Conservation (phyloP, 2,797 vertebrate species). For the Sebastes baramenuke region DNA sequence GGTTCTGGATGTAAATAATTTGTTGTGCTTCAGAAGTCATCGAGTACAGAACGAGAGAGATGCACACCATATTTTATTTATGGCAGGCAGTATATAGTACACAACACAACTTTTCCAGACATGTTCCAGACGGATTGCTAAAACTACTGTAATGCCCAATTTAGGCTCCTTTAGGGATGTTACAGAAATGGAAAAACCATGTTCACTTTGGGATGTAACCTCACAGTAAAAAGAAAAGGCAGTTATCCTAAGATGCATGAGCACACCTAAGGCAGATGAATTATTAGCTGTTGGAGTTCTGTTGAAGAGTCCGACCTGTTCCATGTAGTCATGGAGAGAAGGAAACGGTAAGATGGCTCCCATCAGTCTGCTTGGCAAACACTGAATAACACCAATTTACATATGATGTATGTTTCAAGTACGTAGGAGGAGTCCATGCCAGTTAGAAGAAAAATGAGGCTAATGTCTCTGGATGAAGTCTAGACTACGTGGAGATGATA, state of each 20-base stretch:
- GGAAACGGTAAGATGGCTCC: constrained; percentile 45
- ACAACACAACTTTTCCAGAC: neutral
- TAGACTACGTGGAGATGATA: constrained; percentile 8
- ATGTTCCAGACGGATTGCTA: constrained; percentile 4
- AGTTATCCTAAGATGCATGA: constrained; percentile 18
- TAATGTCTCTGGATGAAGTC: constrained; percentile 17
- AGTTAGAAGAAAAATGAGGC: constrained; percentile 13
- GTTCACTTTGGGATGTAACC: constrained; percentile 19
- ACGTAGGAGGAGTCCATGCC: neutral
- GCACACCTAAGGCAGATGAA: constrained; percentile 31
- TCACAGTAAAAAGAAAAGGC: neutral
- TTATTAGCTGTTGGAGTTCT: constrained; percentile 41
- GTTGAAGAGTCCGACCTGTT: constrained; percentile 32
- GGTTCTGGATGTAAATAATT: neutral
- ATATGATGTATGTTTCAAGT: constrained; percentile 31
- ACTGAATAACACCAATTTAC: constrained; percentile 33
- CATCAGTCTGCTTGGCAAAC: constrained; percentile 46
- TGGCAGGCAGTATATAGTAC: neutral
- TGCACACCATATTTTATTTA: neutral
- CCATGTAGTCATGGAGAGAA: constrained; percentile 40
- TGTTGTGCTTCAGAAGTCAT: neutral
- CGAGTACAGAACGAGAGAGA: neutral
- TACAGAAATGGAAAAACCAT: constrained; percentile 31
- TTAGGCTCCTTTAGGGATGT: constrained; percentile 8
- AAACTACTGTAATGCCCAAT: neutral